phyloP scores from a whole-genome alignment of 2,888 invertebrate species.

The Eristalinus sepulchralis region DNA sequence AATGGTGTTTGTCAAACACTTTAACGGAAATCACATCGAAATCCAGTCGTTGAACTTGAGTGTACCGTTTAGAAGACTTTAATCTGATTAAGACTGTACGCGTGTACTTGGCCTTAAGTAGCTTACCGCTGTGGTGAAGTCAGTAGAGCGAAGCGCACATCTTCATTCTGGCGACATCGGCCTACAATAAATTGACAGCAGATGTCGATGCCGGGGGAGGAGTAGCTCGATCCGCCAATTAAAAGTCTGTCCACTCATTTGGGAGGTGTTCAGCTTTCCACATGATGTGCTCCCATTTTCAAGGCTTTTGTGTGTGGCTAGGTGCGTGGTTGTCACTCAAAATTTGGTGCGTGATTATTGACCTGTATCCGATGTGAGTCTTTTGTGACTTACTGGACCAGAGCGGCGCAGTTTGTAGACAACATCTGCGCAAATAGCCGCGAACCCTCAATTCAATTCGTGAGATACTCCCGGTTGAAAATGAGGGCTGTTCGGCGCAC shows the following conservation, averaged over 20 bases:
- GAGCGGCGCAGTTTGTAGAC: background rate
- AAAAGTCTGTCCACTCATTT: background rate
- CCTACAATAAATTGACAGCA: background rate
- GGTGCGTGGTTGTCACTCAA: background rate
- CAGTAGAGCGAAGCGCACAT: background rate
- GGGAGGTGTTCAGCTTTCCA: constrained; percentile 16
- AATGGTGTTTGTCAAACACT: constrained; percentile 44
- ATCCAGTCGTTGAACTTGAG: constrained; percentile 56
- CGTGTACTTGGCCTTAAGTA: constrained; percentile 17
- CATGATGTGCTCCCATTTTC: background rate
- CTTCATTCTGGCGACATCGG: background rate
- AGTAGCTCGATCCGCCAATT: constrained; percentile 4
- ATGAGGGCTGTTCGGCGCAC: constrained; percentile 12
- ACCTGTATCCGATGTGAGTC: constrained; percentile 17
- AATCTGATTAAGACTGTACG: constrained; percentile 25
- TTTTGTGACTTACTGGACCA: constrained; percentile 35
- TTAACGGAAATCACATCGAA: constrained; percentile 52
- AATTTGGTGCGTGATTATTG: constrained; percentile 38
- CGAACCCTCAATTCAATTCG: background rate
- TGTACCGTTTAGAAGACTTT: constrained; percentile 32
- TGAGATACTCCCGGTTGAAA: background rate
- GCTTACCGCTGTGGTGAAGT: constrained; percentile 13
- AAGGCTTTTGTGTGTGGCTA: background rate
- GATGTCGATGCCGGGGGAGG: background rate
- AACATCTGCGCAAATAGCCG: constrained; percentile 44